phyloP scores from a whole-genome alignment of 2,113 vertebrate genomes.

The Aleadryas rufinucha region DNA sequence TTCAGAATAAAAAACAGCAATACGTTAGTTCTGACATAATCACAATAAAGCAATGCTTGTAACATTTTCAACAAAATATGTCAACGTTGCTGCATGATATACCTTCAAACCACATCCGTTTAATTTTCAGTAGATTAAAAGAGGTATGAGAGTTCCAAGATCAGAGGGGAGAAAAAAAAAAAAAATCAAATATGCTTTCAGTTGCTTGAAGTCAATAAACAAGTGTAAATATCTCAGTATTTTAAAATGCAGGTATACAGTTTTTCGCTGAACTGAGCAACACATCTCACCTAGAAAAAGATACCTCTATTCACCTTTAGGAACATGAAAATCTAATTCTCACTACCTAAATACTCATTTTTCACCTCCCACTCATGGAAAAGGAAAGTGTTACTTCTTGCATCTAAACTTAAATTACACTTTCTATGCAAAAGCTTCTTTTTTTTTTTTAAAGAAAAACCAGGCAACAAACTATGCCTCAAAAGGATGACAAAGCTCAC shows the following conservation, averaged over 20 bases:
- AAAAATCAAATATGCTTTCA: neutral
- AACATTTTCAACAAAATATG: neutral
- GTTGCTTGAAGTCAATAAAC: neutral
- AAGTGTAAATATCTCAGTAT: neutral
- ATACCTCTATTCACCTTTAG: neutral
- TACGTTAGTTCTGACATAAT: neutral
- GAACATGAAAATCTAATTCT: neutral
- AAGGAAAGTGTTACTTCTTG: neutral
- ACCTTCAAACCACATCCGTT: neutral
- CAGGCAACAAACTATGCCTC: neutral
- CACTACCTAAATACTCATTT: neutral
- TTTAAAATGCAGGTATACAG: neutral
- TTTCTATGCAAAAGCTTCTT: neutral
- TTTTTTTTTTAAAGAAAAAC: neutral
- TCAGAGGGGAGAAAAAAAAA: neutral
- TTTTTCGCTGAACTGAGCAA: neutral
- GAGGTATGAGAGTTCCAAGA: neutral
- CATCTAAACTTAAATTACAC: neutral
- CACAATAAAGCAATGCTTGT: neutral
- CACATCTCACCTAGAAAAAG: neutral
- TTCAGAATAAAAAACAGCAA: neutral
- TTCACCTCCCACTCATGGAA: neutral
- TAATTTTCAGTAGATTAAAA: neutral
- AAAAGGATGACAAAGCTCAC: neutral
- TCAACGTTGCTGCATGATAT: neutral